phyloP scores from a whole-genome alignment of 2,797 vertebrate genomes.

The Meriones psammophilus region DNA sequence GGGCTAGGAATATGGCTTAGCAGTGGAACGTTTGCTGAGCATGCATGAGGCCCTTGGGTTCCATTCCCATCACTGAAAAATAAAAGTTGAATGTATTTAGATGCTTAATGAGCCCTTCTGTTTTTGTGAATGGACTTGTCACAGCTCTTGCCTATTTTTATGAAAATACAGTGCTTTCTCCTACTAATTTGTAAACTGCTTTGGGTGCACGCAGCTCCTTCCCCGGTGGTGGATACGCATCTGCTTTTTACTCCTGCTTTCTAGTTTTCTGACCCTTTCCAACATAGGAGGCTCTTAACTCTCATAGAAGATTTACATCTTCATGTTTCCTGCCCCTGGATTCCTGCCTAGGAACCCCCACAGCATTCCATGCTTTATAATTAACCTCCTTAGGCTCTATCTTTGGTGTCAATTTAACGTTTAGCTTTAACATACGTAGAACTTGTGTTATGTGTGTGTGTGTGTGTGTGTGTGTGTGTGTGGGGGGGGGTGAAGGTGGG shows the following conservation, averaged over 20 bases:
- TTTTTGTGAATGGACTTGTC: constrained; percentile 53
- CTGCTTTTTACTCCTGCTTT: constrained; percentile 6
- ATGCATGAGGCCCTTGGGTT: constrained; percentile 27
- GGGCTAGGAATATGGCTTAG: neutral
- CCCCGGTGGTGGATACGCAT: neutral
- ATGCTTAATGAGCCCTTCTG: constrained; percentile 31
- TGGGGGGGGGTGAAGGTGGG: no score
- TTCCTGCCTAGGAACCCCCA: neutral
- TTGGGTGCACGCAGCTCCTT: neutral
- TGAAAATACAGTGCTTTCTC: constrained; percentile 45
- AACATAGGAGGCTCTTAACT: neutral
- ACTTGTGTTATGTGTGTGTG: neutral
- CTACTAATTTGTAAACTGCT: constrained; percentile 39
- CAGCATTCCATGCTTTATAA: neutral
- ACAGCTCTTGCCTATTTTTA: constrained; percentile 18
- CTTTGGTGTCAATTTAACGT: constrained; percentile 49
- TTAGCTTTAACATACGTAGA: neutral
- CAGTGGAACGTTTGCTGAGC: neutral
- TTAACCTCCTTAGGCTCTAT: constrained; percentile 44
- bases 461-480: neutral
- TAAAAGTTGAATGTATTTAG: constrained; percentile 55
- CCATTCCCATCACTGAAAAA: neutral
- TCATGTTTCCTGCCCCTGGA: constrained; percentile 13
- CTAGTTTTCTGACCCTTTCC: constrained; percentile 45
- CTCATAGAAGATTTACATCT: constrained; percentile 10